These are phyloP conservation scores for Microcebus murinus DNA, from an alignment of 2,113 vertebrate genomes.

Conservation along the genomic window DNA sequence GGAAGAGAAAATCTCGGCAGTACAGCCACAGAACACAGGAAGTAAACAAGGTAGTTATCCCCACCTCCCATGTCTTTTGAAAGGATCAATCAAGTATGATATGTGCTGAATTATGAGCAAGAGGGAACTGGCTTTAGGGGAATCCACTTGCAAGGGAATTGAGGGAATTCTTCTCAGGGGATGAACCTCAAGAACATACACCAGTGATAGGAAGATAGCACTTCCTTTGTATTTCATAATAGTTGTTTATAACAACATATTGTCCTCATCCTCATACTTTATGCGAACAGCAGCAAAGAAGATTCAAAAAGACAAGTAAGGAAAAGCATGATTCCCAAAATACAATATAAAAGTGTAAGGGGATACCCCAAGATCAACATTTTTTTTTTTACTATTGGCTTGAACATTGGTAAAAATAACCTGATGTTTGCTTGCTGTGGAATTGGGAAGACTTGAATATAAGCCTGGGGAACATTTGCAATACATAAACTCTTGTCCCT, in stretches of 20 bases:
- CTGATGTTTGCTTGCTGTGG: not conserved
- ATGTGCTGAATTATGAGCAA: not conserved
- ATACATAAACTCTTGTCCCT: not conserved
- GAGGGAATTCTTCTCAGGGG: not conserved
- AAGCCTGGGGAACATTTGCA: not conserved
- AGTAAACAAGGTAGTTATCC: constrained; percentile 83
- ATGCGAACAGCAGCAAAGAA: not conserved
- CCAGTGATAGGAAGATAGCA: not conserved
- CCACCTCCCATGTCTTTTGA: not conserved
- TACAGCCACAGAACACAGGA: constrained; percentile 78
- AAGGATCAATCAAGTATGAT: not conserved
- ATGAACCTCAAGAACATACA: not conserved
- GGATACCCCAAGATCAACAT: not conserved
- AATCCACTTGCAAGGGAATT: not conserved
- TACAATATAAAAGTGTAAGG: not conserved
- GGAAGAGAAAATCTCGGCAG: constrained; percentile 75
- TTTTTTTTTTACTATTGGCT: not conserved
- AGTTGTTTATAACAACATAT: not conserved
- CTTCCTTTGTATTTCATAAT: not conserved
- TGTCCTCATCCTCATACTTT: not conserved
- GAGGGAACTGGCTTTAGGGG: not conserved
- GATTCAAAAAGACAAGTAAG: not conserved
- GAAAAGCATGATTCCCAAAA: not conserved
- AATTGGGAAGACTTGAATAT: not conserved
- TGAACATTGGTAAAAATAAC: not conserved